Percentiles rank a stretch among this genome's conserved stretches.
Evolutionary conservation across 2,113 vertebrate species (phyloP).

Genomic region (Leucosticte australis): DNA sequence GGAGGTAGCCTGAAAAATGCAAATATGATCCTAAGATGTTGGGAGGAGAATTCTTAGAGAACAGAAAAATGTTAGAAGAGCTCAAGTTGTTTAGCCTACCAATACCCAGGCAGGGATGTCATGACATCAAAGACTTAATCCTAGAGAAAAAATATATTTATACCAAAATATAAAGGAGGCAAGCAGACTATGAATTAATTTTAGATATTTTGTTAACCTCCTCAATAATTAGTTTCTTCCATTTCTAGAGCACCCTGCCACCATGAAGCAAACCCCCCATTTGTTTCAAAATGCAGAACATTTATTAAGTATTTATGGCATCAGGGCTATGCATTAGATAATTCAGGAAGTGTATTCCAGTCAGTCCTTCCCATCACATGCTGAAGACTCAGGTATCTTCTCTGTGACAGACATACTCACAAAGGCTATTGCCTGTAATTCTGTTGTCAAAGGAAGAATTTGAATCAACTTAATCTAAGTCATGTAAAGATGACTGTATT

Average conservation of each 20-base stretch:
- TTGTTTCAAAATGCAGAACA: not conserved
- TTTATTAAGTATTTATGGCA: not conserved
- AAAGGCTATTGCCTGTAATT: not conserved
- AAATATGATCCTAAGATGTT: not conserved
- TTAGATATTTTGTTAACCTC: not conserved
- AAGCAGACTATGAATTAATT: not conserved
- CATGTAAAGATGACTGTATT: not conserved
- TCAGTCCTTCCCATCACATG: not conserved
- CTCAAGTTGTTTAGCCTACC: not conserved
- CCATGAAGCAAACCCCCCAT: rapidly evolving
- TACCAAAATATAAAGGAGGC: not conserved
- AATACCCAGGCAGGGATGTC: not conserved
- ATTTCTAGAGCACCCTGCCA: not conserved
- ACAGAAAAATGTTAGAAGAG: not conserved
- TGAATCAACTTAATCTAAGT: not conserved
- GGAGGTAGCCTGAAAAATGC: not conserved
- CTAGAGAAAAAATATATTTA: not conserved
- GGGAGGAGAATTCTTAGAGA: not conserved
- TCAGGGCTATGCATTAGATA: not conserved
- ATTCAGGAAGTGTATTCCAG: not conserved
- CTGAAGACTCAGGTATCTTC: not conserved
- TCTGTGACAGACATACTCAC: not conserved
- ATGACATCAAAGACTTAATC: not conserved
- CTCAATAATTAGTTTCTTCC: not conserved
- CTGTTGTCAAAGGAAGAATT: not conserved